Base-by-base conservation (phyloP, 53 echinoderm and acorn worm genomes). In the Apostichopus leukothele region DNA sequence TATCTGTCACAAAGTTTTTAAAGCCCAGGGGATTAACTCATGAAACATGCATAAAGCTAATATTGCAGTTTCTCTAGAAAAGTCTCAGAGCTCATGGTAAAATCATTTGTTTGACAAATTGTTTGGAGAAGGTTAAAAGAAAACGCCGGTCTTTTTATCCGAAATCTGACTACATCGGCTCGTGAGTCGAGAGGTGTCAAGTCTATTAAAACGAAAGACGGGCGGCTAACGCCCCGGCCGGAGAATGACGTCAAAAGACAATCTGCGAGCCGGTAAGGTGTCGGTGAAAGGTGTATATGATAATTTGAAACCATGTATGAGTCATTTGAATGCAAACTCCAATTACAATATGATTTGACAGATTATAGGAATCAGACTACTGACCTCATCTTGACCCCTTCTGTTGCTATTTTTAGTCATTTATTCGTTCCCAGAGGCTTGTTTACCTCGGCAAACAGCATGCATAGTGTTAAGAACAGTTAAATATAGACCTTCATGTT, bases 161-260 rank as follows among this genome's bases (percentile, higher is more conserved):
- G 53, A 63, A 63, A 63, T 63, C 16, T 63, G 16, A 63, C 12
- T 63, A 63, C 63, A 63, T 63, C 16, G 16, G 8, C 63, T 63
- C 16, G 63, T 19, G 50, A 53, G 18, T 51, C 51, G 52, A 61
- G 57, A 60, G 84, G 84, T 84, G 84, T 84, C 21, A 84, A 53
- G 27, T 63, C 84, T 63, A 84, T 84, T 84, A 84, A 66, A 84
- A 60, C 60, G 23, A 23, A 84, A 55, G 16, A 27, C 10, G 22
- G 8, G 55, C n/a, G 19, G 9, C 84, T 21, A 84, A 84, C 84
- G 84, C 84, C 67, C 84, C 84, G 4, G 21, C 14, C 11, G 22
- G 22, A 57, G 66, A 63, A 60, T 84, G 84, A 84, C 84, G 84
- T 84, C 84, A 84, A 66, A 84, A 25, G 63, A 11, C 11, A 63